Conservation (phyloP, 2,113 vertebrate species). For the Pycnonotus jocosus region DNA sequence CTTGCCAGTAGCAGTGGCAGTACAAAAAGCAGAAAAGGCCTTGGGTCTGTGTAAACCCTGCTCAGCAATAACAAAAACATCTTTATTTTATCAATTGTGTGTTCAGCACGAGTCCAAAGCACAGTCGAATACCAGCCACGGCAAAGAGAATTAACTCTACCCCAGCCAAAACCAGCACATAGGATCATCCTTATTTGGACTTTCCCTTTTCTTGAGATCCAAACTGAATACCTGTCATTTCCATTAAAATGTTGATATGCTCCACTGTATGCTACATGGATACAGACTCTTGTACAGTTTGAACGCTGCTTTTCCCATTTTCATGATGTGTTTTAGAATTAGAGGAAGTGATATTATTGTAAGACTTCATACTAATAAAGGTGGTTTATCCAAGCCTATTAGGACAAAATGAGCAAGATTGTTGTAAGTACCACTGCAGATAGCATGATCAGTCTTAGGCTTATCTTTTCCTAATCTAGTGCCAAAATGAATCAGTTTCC, state of each 20-base stretch:
- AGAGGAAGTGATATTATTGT: neutral
- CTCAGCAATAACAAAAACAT: neutral
- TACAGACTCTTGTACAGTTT: neutral
- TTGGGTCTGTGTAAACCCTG: neutral
- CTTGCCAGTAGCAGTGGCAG: neutral
- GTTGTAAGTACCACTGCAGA: neutral
- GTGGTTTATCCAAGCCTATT: neutral
- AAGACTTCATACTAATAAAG: neutral
- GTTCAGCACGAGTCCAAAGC: neutral
- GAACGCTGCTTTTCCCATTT: neutral
- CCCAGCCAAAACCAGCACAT: neutral
- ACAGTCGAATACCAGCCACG: neutral
- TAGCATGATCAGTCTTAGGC: neutral
- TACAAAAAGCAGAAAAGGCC: neutral
- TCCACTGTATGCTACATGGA: neutral
- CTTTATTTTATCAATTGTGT: neutral
- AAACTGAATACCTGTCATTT: neutral
- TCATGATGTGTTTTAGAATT: neutral
- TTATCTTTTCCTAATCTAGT: neutral
- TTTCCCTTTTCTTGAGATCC: neutral
- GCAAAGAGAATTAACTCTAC: neutral
- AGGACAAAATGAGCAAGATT: neutral
- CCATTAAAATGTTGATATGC: neutral
- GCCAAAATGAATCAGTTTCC: neutral
- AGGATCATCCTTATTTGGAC: neutral